Evolutionary conservation across 2,888 invertebrate genomes (phyloP).

Genomic region (Callinectes sapidus): DNA sequence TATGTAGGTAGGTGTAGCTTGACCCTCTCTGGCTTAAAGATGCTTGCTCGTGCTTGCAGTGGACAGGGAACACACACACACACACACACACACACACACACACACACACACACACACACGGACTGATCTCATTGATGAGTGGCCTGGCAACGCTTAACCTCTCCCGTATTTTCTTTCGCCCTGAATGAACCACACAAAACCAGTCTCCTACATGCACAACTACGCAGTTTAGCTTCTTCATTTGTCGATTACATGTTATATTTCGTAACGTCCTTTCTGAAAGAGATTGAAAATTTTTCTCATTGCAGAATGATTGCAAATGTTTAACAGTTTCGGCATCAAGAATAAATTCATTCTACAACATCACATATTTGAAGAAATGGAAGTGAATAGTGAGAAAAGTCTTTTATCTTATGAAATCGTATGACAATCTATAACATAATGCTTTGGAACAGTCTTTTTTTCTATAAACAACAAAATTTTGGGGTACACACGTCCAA

Average conservation of each 20-base stretch:
- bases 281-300: not conserved
- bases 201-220: not conserved
- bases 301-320: not conserved
- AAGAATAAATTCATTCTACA: not conserved
- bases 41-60: not conserved
- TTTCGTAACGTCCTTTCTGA: not conserved
- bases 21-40: conserved; percentile 10
- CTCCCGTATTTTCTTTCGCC: not conserved
- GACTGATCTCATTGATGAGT: not conserved
- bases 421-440: not conserved
- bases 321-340: not conserved
- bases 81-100: conserved; percentile 40
- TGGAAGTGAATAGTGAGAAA: not conserved
- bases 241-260: not conserved
- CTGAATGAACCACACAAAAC: not conserved
- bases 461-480: not conserved
- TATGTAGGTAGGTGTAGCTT: not conserved
- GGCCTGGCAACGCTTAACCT: not conserved
- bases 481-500: not conserved
- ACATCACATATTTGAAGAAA: not conserved
- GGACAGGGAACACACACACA: not conserved
- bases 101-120: conserved; percentile 34
- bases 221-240: not conserved
- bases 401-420: not conserved
- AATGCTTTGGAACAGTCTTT: not conserved